Evolutionary conservation across 1,140 invertebrate genomes (phyloP).

Genomic region (Diorhabda elongata): DNA sequence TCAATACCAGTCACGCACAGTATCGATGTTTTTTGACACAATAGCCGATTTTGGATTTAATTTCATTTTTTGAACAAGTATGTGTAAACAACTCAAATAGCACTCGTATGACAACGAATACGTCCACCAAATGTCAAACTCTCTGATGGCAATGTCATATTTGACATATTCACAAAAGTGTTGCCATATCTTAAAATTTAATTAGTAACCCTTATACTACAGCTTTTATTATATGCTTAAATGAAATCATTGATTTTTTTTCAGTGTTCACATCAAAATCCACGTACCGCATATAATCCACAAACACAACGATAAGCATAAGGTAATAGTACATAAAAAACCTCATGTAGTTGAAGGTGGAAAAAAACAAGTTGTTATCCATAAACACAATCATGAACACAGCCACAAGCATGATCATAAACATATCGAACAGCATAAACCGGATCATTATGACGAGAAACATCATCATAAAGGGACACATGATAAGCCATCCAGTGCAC

Average conservation of each 20-base stretch:
- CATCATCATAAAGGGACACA: conserved; percentile 15
- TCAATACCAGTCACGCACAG: no score
- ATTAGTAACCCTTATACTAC: no score
- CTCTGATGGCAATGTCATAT: no score
- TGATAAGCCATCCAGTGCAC: not conserved
- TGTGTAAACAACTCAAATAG: no score
- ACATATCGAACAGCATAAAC: conserved; percentile 18
- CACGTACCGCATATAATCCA: conserved; percentile 20
- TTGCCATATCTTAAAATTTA: no score
- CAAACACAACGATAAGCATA: conserved; percentile 24
- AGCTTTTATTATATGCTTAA: no score
- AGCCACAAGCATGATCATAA: conserved; percentile 22
- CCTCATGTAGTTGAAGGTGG: conserved; percentile 22
- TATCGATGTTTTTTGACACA: no score
- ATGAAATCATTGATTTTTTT: not conserved
- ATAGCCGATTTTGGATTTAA: no score
- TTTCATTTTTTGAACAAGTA: not conserved
- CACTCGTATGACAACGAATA: not conserved
- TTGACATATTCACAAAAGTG: no score
- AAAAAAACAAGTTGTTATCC: conserved; percentile 19
- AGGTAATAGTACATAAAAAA: conserved; percentile 21
- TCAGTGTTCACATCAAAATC: conserved; percentile 30
- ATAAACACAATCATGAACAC: conserved; percentile 10
- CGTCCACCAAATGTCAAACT: not conserved
- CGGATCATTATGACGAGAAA: conserved; percentile 19